A percentile compares a stretch with the other conserved stretches of the same genome.
Evolutionary conservation across 1,140 invertebrate genomes (phyloP).

Genomic region (Papilio machaon): DNA sequence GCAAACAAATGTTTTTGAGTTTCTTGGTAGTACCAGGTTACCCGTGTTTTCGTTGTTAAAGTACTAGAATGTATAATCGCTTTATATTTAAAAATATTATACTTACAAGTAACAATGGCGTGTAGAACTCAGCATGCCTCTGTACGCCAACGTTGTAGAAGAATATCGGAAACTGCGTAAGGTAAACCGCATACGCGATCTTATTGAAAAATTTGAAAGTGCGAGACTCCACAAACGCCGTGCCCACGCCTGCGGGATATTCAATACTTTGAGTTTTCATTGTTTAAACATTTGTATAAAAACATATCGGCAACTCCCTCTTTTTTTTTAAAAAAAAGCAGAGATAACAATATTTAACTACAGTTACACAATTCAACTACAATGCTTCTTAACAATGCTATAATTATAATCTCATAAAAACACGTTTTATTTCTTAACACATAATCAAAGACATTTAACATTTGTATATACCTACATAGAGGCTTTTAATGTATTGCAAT

Average conservation of each 20-base stretch:
- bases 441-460: too few relatives aligned
- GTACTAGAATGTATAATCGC: too few relatives aligned
- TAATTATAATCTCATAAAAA: neutral
- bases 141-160: constrained; percentile 83
- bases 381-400: neutral
- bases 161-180: constrained; percentile 84
- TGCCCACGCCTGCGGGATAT: constrained; percentile 63
- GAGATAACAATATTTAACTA: too few relatives aligned
- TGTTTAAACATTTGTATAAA: neutral
- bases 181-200: constrained; percentile 83
- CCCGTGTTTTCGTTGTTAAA: too few relatives aligned
- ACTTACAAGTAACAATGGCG: constrained; percentile 75
- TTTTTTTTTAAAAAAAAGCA: neutral
- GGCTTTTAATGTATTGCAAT: too few relatives aligned
- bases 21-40: too few relatives aligned
- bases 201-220: constrained; percentile 85
- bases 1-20: too few relatives aligned
- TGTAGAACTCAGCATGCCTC: constrained; percentile 78
- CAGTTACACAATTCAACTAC: too few relatives aligned
- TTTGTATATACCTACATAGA: too few relatives aligned
- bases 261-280: neutral
- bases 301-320: neutral
- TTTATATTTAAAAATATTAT: constrained; percentile 19
- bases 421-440: too few relatives aligned
- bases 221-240: constrained; percentile 72